Evolutionary conservation across 2,888 invertebrate species (phyloP).

Genomic region (Ypsolopha scabrella): DNA sequence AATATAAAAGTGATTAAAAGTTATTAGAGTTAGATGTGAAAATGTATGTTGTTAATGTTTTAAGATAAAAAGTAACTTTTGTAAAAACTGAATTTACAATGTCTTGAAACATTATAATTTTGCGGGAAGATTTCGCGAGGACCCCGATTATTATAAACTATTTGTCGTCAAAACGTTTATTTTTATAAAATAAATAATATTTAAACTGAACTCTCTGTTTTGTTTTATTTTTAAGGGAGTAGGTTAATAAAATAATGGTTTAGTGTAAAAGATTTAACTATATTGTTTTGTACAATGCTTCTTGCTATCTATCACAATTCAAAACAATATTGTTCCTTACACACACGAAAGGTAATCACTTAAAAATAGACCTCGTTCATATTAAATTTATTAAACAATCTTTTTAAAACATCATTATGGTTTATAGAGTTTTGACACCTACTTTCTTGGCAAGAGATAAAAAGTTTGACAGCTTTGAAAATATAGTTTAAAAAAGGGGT

Average conservation of each 20-base stretch:
- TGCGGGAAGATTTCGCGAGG: constrained; percentile 56
- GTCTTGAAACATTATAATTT: constrained; percentile 77
- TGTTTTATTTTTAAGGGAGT: constrained; percentile 11
- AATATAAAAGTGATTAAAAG: constrained; percentile 57
- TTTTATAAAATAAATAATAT: constrained; percentile 71
- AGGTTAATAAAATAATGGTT: constrained; percentile 21
- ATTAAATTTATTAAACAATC: background rate
- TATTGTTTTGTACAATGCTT: constrained; percentile 53
- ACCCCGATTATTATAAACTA: constrained; percentile 69
- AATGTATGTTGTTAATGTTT: constrained; percentile 73
- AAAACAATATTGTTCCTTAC: constrained; percentile 54
- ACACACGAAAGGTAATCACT: constrained; percentile 27
- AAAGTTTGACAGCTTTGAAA: no score
- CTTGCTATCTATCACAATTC: constrained; percentile 31
- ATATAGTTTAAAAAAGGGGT: no score
- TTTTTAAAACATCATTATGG: no score
- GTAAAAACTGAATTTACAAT: constrained; percentile 76
- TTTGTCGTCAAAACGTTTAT: constrained; percentile 72
- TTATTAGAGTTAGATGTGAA: constrained; percentile 68
- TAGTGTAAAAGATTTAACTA: constrained; percentile 57
- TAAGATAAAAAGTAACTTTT: constrained; percentile 77
- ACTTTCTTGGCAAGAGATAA: no score
- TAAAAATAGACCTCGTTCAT: constrained; percentile 35
- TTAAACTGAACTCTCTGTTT: constrained; percentile 33
- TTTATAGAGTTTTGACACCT: no score